phyloP scores from a whole-genome alignment of 2,888 invertebrate genomes.

The Pachymerium ferrugineum region DNA sequence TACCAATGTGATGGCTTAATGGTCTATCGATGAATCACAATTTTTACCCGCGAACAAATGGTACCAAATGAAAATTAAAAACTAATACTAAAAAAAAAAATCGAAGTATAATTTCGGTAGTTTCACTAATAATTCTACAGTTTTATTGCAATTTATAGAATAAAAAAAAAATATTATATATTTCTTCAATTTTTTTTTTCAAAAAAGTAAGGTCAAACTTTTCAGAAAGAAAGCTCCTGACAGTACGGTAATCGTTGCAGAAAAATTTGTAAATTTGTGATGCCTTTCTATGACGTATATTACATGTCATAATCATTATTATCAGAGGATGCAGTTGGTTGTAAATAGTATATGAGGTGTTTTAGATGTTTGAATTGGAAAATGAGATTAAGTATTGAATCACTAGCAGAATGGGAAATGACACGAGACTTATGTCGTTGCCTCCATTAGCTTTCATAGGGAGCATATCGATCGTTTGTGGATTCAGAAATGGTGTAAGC shows the following conservation, averaged over 20 bases:
- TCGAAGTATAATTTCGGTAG: too few relatives aligned
- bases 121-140: too few relatives aligned
- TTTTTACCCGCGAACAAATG: background rate
- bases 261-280: background rate
- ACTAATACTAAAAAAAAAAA: background rate
- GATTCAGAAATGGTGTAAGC: constrained; percentile 7
- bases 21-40: background rate
- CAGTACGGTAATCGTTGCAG: too few relatives aligned
- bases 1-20: background rate
- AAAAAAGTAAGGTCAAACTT: too few relatives aligned
- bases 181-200: too few relatives aligned
- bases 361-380: constrained; percentile 5
- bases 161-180: too few relatives aligned
- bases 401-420: constrained; percentile 5
- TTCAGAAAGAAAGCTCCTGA: too few relatives aligned
- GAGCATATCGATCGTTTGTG: constrained; percentile 8
- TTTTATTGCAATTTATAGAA: too few relatives aligned
- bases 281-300: too few relatives aligned
- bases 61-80: background rate
- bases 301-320: too few relatives aligned
- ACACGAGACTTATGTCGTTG: constrained; percentile 21
- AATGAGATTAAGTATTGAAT: background rate
- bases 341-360: background rate
- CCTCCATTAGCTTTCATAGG: constrained; percentile 22
- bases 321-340: background rate